Evolutionary conservation across 2,888 invertebrate species (phyloP).

Genomic region (Drosophila pseudotakahashii): DNA sequence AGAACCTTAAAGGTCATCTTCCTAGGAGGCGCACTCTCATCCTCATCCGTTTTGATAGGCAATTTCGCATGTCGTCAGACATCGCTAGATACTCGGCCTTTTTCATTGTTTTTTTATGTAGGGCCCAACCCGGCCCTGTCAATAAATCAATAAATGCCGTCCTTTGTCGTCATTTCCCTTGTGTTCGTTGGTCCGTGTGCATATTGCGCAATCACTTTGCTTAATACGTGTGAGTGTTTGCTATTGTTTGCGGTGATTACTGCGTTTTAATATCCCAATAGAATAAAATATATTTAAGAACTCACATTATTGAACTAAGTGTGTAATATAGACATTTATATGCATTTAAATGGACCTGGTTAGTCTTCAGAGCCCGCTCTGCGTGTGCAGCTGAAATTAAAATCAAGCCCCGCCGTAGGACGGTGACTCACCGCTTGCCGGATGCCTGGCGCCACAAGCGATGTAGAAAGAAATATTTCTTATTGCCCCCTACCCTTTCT

Average conservation of each 20-base stretch:
- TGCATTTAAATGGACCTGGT: constrained; percentile 31
- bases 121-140: constrained; percentile 49
- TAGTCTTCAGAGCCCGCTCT: not conserved
- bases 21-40: too few species aligned
- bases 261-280: constrained; percentile 68
- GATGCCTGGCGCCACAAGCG: constrained; percentile 69
- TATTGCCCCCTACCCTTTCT: too few species aligned
- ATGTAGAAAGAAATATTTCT: constrained; percentile 14
- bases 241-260: constrained; percentile 59
- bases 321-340: constrained; percentile 52
- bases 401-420: constrained; percentile 35
- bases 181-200: constrained; percentile 68
- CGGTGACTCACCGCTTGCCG: constrained; percentile 68
- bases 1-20: not conserved
- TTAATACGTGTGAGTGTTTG: constrained; percentile 30
- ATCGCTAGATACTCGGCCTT: not conserved
- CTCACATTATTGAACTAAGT: constrained; percentile 1
- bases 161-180: constrained; percentile 60
- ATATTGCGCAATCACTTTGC: constrained; percentile 73
- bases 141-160: constrained; percentile 70
- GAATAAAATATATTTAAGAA: constrained; percentile 50
- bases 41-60: constrained; percentile 5
- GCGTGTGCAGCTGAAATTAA: constrained; percentile 54
- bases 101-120: constrained; percentile 20
- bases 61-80: constrained; percentile 16